These are phyloP conservation scores for Stercorarius parasiticus DNA, from an alignment of 2,113 vertebrate genomes.

Conservation along the genomic window DNA sequence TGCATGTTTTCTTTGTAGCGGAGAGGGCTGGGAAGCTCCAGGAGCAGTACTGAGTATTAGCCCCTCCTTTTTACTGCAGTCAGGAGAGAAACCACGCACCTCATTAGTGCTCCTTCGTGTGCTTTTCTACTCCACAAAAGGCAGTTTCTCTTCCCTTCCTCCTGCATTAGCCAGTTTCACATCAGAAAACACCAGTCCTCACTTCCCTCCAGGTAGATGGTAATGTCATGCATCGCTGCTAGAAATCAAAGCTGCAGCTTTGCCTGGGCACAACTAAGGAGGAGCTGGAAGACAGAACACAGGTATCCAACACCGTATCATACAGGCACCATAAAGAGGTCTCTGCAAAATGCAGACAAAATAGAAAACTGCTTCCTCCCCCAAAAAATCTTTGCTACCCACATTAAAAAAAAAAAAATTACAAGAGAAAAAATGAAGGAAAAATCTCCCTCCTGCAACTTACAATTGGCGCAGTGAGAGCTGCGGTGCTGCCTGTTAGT, in stretches of 20 bases:
- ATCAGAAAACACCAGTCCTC: neutral
- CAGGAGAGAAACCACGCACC: neutral
- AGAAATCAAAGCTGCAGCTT: slow-evolving; percentile 17
- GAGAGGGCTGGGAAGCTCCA: neutral
- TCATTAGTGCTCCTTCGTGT: neutral
- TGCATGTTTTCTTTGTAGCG: accelerated
- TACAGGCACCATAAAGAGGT: neutral
- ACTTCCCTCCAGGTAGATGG: neutral
- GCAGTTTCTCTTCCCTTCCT: neutral
- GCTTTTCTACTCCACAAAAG: neutral
- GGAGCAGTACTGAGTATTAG: neutral
- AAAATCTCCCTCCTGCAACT: neutral
- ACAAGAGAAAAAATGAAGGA: neutral
- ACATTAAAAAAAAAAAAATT: neutral
- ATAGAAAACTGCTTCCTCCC: neutral
- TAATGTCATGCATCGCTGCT: neutral
- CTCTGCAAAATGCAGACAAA: neutral
- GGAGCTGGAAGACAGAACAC: neutral
- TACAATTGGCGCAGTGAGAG: neutral
- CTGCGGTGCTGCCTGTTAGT: neutral
- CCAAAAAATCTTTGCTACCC: neutral
- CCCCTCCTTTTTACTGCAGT: neutral
- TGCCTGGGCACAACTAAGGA: neutral
- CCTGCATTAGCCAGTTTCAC: neutral
- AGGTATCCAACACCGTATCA: neutral